A percentile compares a stretch with the other conserved stretches of the same genome.
Conservation (phyloP, 2,797 vertebrate species). For the Neomorphus geoffroyi region DNA sequence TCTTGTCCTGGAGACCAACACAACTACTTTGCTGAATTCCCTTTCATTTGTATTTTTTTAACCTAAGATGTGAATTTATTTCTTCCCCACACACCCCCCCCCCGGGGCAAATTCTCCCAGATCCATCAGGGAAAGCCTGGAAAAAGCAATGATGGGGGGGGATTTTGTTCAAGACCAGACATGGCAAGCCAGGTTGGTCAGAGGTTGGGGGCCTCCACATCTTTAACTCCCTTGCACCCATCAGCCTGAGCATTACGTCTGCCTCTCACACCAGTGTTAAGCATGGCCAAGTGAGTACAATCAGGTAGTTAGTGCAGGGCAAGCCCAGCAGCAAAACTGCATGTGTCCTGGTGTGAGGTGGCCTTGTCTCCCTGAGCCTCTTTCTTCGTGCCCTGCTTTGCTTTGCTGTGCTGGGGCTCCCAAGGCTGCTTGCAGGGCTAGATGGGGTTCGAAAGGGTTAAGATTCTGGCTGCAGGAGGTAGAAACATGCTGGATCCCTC, state of each 20-base stretch:
- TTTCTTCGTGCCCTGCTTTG: not conserved
- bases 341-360: accelerated
- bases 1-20: not conserved
- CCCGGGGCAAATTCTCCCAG: not conserved
- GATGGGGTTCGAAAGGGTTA: not conserved
- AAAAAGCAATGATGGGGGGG: not conserved
- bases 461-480: not conserved
- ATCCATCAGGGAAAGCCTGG: not conserved
- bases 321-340: not conserved
- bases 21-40: not conserved
- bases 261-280: not conserved
- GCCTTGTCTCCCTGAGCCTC: not conserved
- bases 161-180: not conserved
- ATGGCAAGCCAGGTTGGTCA: not conserved
- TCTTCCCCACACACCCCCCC: not conserved
- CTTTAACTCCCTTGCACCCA: not conserved
- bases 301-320: not conserved
- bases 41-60: not conserved
- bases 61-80: not conserved
- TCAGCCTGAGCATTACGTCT: not conserved
- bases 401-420: accelerated
- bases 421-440: accelerated
- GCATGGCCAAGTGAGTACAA: not conserved
- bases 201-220: not conserved
- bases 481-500: accelerated